Evolutionary conservation across 2,888 invertebrate genomes (phyloP).

Genomic region (Anodontia alba): DNA sequence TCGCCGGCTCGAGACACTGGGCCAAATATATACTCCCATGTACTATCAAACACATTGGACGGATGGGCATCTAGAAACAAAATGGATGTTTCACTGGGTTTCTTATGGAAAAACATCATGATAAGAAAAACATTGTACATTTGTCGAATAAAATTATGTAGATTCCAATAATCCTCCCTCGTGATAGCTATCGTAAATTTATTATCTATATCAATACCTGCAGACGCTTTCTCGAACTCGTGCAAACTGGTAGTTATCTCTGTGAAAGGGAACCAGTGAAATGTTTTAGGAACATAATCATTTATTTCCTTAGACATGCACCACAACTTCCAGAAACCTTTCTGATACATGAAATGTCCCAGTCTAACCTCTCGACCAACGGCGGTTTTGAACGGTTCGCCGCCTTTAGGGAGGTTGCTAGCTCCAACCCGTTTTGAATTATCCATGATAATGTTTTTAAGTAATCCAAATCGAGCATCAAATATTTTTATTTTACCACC

Average conservation of each 20-base stretch:
- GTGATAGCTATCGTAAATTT: constrained; percentile 48
- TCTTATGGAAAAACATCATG: constrained; percentile 47
- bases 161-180: constrained; percentile 70
- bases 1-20: constrained; percentile 61
- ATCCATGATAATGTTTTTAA: constrained; percentile 35
- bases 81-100: constrained; percentile 63
- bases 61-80: constrained; percentile 78
- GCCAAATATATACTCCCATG: constrained; percentile 73
- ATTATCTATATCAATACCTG: neutral
- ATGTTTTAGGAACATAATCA: no score
- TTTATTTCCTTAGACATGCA: constrained; percentile 17
- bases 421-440: constrained; percentile 24
- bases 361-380: constrained; percentile 43
- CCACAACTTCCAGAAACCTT: constrained; percentile 52
- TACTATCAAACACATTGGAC: constrained; percentile 64
- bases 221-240: no score
- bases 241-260: no score
- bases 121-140: constrained; percentile 65
- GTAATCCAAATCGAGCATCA: constrained; percentile 26
- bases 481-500: constrained; percentile 30
- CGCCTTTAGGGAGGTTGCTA: constrained; percentile 38
- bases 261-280: neutral
- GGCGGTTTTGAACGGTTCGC: constrained; percentile 51
- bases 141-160: constrained; percentile 65
- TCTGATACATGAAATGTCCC: constrained; percentile 47